phyloP scores from a whole-genome alignment of 1,140 invertebrate genomes.

The Zaprionus ornatus region DNA sequence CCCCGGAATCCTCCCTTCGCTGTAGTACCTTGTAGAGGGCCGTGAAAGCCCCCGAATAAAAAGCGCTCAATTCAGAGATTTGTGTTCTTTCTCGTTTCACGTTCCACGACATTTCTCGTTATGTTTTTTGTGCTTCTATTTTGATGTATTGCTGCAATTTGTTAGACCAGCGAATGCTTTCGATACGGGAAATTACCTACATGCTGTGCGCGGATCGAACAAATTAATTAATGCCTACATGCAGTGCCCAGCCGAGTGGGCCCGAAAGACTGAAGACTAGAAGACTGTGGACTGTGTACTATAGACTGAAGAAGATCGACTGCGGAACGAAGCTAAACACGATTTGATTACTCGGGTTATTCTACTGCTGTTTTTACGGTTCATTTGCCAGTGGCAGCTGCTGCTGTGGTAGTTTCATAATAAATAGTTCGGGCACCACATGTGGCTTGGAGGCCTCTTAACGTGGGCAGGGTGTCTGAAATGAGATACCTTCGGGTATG shows the following conservation, averaged over 20 bases:
- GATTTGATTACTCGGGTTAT: slow-evolving; percentile 57
- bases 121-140: slow-evolving; percentile 30
- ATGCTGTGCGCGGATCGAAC: slow-evolving; percentile 71
- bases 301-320: slow-evolving; percentile 47
- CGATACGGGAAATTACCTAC: slow-evolving; percentile 76
- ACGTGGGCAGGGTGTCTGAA: slow-evolving; percentile 17
- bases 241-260: slow-evolving; percentile 43
- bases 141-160: slow-evolving; percentile 76
- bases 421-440: slow-evolving; percentile 70
- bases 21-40: background rate
- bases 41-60: slow-evolving; percentile 36
- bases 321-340: slow-evolving; percentile 51
- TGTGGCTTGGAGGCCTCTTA: slow-evolving; percentile 43
- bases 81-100: background rate
- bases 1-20: background rate
- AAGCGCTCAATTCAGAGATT: slow-evolving; percentile 55
- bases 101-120: background rate
- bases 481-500: slow-evolving; percentile 29
- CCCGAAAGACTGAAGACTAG: slow-evolving; percentile 25
- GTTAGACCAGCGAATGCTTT: slow-evolving; percentile 61
- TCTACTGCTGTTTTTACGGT: slow-evolving; percentile 56
- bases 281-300: background rate
- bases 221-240: slow-evolving; percentile 73
- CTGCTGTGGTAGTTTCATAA: slow-evolving; percentile 29
- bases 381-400: slow-evolving; percentile 47